Conservation (phyloP, 1,140 invertebrate species). For the Pemphigus obesinymphae region DNA sequence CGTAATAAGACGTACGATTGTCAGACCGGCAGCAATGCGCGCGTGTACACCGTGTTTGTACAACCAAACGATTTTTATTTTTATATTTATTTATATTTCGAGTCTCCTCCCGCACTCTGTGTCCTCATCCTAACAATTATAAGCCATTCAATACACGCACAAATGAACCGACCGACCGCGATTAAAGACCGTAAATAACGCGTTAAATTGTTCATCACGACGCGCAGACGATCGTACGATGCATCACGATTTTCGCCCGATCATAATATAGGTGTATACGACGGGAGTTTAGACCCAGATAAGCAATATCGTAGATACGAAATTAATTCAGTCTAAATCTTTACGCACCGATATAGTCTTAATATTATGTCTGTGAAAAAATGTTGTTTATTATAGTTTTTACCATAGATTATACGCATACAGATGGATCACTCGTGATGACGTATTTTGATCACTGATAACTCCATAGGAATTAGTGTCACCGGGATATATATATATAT, state of each 20-base stretch:
- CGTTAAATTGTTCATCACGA: constrained; percentile 15
- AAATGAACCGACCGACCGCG: not conserved
- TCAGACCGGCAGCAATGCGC: not conserved
- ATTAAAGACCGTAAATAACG: constrained; percentile 1
- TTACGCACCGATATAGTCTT: too few species aligned
- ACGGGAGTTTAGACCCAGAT: too few species aligned
- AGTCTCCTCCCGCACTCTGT: not conserved
- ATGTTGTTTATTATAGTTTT: too few species aligned
- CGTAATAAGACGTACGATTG: constrained; percentile 8
- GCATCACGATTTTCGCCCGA: not conserved
- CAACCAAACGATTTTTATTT: not conserved
- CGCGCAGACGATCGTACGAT: not conserved
- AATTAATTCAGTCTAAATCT: too few species aligned
- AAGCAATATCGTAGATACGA: too few species aligned
- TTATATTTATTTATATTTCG: not conserved
- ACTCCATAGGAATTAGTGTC: too few species aligned
- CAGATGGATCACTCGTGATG: too few species aligned
- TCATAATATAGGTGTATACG: not conserved
- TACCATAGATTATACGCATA: too few species aligned
- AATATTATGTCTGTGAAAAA: too few species aligned
- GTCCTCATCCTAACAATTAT: not conserved
- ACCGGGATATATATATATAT: too few species aligned
- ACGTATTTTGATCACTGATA: too few species aligned
- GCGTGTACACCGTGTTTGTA: not conserved
- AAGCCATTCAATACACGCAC: not conserved